A percentile compares a stretch with the other conserved stretches of the same genome.
Evolutionary conservation across 2,797 vertebrate genomes (phyloP).

Genomic region (Pachyuromys duprasi): DNA sequence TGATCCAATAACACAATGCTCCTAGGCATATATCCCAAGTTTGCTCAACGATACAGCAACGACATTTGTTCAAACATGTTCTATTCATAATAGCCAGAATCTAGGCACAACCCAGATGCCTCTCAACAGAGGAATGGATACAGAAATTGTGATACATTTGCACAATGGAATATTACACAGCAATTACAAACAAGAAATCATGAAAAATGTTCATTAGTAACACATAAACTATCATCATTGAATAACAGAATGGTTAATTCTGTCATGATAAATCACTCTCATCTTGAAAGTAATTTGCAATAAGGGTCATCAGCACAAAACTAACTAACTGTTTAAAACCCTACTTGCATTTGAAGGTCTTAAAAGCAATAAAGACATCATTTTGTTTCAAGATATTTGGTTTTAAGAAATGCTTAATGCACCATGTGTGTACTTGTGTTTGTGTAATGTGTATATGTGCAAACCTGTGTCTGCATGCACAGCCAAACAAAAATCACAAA

Average conservation of each 20-base stretch:
- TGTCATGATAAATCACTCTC: not conserved
- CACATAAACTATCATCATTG: not conserved
- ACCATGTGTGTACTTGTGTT: not conserved
- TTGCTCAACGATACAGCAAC: no score
- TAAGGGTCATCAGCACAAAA: constrained; percentile 40
- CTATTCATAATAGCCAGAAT: no score
- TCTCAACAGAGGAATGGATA: no score
- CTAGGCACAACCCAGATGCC: no score
- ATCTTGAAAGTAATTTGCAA: constrained; percentile 41
- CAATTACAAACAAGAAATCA: no score
- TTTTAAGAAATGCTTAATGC: not conserved
- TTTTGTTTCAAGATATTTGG: constrained; percentile 19
- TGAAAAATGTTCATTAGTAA: constrained; percentile 47
- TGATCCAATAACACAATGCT: no score
- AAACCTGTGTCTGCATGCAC: not conserved
- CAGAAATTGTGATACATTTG: no score
- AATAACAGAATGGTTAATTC: not conserved
- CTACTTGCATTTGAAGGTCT: constrained; percentile 6
- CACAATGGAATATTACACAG: no score
- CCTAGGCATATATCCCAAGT: no score
- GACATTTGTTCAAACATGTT: no score
- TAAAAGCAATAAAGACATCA: constrained; percentile 4
- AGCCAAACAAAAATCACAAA: not conserved
- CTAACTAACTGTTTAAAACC: not conserved
- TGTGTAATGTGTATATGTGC: not conserved